Base-by-base conservation (phyloP, 2,888 invertebrate species). In the Beris chalybata region DNA sequence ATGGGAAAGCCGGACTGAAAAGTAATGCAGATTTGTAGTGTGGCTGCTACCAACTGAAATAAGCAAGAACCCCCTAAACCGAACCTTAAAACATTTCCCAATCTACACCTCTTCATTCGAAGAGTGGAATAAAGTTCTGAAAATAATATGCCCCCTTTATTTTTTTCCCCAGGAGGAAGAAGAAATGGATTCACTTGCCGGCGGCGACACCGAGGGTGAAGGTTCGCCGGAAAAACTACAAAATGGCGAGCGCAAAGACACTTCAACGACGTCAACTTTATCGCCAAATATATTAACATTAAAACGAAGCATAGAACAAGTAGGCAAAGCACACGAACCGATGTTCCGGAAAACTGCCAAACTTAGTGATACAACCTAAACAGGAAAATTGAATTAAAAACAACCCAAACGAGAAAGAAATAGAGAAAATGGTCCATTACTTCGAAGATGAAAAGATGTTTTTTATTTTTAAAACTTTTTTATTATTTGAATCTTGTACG, bases 121-220 rank as follows among this genome's bases (percentile, higher is more conserved):
- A n/a, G n/a, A n/a, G n/a, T n/a, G n/a, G n/a, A n/a, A 22, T 22
- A 3, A 22, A 22, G 22, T 3, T 22, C 22, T 22, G 22, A 22
- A n/a, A 44, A 44, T 44, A 44, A 44, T 44, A 44, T 44, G 22
- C n/a, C 29, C 22, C n/a, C 9, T 52, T 52, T 54, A 30, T 58
- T 47, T 29, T 30, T 45, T 64, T 54, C 31, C 56, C 31, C 56
- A 69, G 69, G 69, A 69, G n/a, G 69, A 69, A 11, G 69, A 69
- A 15, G 69, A 69, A 13, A 6, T 45, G 11, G 56, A 64, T 31
- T 64, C 64, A 7, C 32, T 48, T 32, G 56, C 48, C n/a, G 69
- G 50, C n/a, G 55, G 38, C n/a, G 69, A 69, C 7, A 67, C 55
- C 7, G 69, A 67, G 43, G 57, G 61, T 9, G 67, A 67, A 53